Evolutionary conservation across 2,888 invertebrate species (phyloP).

Genomic region (Crematogaster levior): DNA sequence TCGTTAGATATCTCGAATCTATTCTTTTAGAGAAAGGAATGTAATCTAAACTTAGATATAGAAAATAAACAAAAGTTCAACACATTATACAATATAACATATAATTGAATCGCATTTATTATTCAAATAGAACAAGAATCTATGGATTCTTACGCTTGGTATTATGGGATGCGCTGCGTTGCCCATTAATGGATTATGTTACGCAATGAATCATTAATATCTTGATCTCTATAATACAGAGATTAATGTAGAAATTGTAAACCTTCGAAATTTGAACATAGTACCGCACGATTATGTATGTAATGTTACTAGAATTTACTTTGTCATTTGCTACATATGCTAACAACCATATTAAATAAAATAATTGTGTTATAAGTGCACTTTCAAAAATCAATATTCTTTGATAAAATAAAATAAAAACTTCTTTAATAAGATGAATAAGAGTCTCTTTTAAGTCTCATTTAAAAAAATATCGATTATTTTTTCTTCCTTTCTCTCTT

Average conservation of each 20-base stretch:
- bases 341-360: slow-evolving; percentile 9
- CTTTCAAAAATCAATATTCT: background rate
- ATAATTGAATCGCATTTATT: background rate
- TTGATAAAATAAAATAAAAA: too few relatives aligned
- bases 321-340: background rate
- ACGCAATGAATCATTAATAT: slow-evolving; percentile 41
- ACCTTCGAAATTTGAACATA: slow-evolving; percentile 28
- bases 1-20: background rate
- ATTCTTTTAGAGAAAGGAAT: too few relatives aligned
- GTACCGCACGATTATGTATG: background rate
- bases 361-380: background rate
- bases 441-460: background rate
- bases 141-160: background rate
- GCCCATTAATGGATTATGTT: slow-evolving; percentile 8
- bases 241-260: slow-evolving; percentile 36
- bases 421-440: background rate
- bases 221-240: slow-evolving; percentile 20
- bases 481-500: background rate
- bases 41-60: background rate
- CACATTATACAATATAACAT: background rate
- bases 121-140: background rate
- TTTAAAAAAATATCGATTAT: background rate
- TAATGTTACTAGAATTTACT: slow-evolving; percentile 22
- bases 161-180: background rate
- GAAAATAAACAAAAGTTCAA: background rate